Evolutionary conservation across 1,140 invertebrate species (phyloP).

Genomic region (Daktulosphaira vitifoliae): DNA sequence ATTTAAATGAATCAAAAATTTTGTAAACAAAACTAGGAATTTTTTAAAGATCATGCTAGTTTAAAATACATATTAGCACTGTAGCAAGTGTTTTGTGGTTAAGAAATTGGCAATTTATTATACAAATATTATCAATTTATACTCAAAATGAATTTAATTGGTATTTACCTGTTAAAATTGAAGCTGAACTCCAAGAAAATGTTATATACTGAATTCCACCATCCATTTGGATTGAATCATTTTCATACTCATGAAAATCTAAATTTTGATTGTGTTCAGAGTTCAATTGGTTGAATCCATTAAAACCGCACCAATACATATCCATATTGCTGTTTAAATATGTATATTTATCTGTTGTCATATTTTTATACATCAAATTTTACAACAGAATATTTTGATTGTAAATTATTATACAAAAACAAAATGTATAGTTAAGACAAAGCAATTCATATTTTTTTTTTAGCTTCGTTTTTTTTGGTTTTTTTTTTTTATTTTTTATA

Average conservation of each 20-base stretch:
- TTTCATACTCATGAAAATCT: neutral
- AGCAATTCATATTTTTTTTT: slow-evolving; percentile 11
- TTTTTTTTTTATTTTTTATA: slow-evolving; percentile 10
- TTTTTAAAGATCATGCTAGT: too few relatives aligned
- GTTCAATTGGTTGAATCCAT: slow-evolving; percentile 27
- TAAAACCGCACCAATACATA: slow-evolving; percentile 29
- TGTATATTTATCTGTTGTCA: slow-evolving; percentile 24
- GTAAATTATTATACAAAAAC: slow-evolving; percentile 29
- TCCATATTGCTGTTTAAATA: slow-evolving; percentile 28
- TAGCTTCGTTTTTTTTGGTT: neutral
- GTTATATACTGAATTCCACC: neutral
- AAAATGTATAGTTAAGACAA: neutral
- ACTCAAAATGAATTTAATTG: neutral
- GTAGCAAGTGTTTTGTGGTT: too few relatives aligned
- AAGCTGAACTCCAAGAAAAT: slow-evolving; percentile 31
- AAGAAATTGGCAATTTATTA: too few relatives aligned
- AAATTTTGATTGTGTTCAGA: neutral
- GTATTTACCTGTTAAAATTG: slow-evolving; percentile 23
- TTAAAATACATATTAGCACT: too few relatives aligned
- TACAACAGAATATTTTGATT: slow-evolving; percentile 8
- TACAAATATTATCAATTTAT: neutral
- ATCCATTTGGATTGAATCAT: neutral
- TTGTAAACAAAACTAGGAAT: too few relatives aligned
- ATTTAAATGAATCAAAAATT: too few relatives aligned
- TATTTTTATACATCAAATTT: slow-evolving; percentile 18